Conservation (phyloP, 2,113 vertebrate genomes). For the Cochlearius cochlearius region DNA sequence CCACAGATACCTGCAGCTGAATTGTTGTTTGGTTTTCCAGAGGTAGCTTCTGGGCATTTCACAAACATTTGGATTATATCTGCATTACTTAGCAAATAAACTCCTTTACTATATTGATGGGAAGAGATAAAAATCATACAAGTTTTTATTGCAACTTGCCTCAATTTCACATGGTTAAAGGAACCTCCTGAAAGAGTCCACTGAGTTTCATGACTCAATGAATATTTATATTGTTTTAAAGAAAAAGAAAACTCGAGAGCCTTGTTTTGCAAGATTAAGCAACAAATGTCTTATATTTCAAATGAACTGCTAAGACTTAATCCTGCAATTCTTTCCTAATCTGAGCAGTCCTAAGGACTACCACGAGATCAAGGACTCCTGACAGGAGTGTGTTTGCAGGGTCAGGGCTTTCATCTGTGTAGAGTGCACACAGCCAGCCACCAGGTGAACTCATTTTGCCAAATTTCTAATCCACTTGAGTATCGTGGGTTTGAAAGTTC, state of each 20-base stretch:
- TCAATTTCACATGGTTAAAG: background rate
- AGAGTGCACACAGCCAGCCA: background rate
- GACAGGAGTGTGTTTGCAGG: background rate
- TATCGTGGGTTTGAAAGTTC: background rate
- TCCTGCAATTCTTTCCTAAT: slow-evolving; percentile 50
- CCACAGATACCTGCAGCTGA: background rate
- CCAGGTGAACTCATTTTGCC: slow-evolving; percentile 11
- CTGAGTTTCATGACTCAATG: slow-evolving; percentile 3
- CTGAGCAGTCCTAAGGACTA: background rate
- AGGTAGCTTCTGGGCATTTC: background rate
- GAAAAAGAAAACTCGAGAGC: slow-evolving; percentile 34
- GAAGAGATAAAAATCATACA: background rate
- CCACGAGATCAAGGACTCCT: slow-evolving; percentile 38
- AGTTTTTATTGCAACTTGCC: background rate
- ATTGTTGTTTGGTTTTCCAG: background rate
- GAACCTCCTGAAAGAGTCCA: background rate
- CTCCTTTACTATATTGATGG: background rate
- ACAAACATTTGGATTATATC: background rate
- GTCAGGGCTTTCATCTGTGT: slow-evolving; percentile 18
- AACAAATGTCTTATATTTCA: slow-evolving; percentile 61
- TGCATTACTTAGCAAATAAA: background rate
- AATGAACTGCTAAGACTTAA: slow-evolving; percentile 43
- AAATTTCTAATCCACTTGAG: background rate
- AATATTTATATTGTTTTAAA: slow-evolving; percentile 43
- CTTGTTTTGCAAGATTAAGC: slow-evolving; percentile 52